Conservation (phyloP, 2,888 invertebrate species). For the Agriopis marginaria region DNA sequence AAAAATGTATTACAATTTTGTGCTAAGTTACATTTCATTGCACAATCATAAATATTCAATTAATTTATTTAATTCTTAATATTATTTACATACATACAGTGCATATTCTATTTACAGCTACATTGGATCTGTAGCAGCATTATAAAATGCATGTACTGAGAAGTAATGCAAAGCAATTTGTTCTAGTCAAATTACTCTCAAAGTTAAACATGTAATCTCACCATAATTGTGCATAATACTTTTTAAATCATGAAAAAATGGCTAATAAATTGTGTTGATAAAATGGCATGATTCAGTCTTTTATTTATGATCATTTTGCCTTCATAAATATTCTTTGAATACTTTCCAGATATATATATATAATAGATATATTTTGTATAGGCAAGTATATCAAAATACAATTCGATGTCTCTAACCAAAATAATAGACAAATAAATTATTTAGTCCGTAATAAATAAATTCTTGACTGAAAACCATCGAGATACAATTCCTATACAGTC, state of each 20-base stretch:
- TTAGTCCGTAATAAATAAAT: not conserved
- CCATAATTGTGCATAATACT: slow-evolving; percentile 68
- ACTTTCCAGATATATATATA: slow-evolving; percentile 34
- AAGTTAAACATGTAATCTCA: slow-evolving; percentile 62
- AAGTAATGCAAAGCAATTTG: slow-evolving; percentile 62
- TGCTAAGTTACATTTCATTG: slow-evolving; percentile 57
- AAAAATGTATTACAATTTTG: slow-evolving; percentile 70
- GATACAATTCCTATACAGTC: too few relatives aligned
- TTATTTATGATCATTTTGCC: slow-evolving; percentile 58
- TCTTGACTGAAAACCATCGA: not conserved
- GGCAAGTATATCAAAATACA: not conserved
- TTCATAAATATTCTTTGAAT: slow-evolving; percentile 54
- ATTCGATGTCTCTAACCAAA: slow-evolving; percentile 1
- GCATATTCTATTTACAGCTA: slow-evolving; percentile 63
- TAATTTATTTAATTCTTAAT: slow-evolving; percentile 42
- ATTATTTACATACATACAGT: slow-evolving; percentile 66
- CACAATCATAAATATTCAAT: slow-evolving; percentile 42
- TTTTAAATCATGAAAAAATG: slow-evolving; percentile 62
- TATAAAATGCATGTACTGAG: slow-evolving; percentile 56
- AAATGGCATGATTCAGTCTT: slow-evolving; percentile 83
- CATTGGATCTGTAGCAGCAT: slow-evolving; percentile 49
- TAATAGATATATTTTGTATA: too few relatives aligned
- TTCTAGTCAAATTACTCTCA: slow-evolving; percentile 77
- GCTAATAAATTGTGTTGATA: slow-evolving; percentile 70
- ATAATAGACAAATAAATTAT: too few relatives aligned